Percentiles rank a stretch among this genome's conserved stretches.
phyloP scores from a whole-genome alignment of 2,113 vertebrate species.

The Pelmatolapia mariae region DNA sequence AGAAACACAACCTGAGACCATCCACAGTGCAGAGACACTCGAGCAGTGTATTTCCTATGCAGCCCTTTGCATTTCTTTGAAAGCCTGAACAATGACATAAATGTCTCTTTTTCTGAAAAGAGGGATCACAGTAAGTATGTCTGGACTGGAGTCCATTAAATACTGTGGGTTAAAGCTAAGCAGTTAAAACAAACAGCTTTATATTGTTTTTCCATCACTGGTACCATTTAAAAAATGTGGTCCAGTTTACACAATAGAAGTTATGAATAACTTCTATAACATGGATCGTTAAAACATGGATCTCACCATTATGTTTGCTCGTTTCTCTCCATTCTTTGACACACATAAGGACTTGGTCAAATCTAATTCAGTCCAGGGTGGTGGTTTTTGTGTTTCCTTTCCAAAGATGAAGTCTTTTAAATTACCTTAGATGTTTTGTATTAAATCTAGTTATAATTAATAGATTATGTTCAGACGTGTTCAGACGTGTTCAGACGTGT shows the following conservation, averaged over 20 bases:
- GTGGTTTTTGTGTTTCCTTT: not conserved
- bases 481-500: not conserved
- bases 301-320: not conserved
- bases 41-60: not conserved
- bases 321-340: not conserved
- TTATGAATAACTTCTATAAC: not conserved
- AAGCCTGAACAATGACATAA: not conserved
- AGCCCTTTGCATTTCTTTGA: not conserved
- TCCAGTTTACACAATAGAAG: not conserved
- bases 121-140: not conserved
- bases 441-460: constrained; percentile 9
- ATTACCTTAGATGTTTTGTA: not conserved
- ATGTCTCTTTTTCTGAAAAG: not conserved
- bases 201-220: not conserved
- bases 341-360: not conserved
- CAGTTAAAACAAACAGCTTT: not conserved
- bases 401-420: not conserved
- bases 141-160: not conserved
- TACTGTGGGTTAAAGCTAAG: not conserved
- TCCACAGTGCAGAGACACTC: not conserved
- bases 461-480: not conserved
- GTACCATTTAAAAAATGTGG: not conserved
- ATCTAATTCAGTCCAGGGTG: constrained; percentile 11
- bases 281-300: not conserved
- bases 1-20: constrained; percentile 6